Evolutionary conservation across 2,113 vertebrate genomes (phyloP), one percentile per base, ranked within the genome.

Genomic region (Engraulis encrasicolus): DNA sequence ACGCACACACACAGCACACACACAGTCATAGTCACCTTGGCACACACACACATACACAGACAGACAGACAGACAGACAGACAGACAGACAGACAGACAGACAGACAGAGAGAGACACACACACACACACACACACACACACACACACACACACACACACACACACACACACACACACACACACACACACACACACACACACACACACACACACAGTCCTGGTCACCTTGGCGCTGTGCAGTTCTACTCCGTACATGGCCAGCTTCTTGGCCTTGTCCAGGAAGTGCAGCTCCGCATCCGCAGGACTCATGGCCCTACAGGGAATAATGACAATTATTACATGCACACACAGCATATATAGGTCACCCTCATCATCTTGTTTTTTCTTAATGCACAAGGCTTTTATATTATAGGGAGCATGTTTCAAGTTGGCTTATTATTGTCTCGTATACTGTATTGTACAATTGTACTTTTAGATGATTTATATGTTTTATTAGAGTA

Each of bases 161-260:
- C 23, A 74, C 66, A 74, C 66, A 74, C 66, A 74, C 2, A 36
- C 66, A 66, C 23, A 27, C 15, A 3, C 31, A 17, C 58, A 31
- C 23, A 27, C 23, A 31, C 66, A 31, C 14, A 74, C 23, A 34
- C 27, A 3, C 66, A 74, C 31, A 31, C 66, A 74, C 27, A 34
- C 27, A 74, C 66, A 36, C 23, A 2, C 61, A 71, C 27, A 40
- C 23, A 34, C 74, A 40, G 20, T n/a, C 31, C 48, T 37, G 12
- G n/a, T 27, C 95, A 99, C 98, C 98, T 99, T 99, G 54, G 98
- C 98, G 81, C 98, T 98, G 90, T 99, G 98, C 80, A 99, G 96
- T 89, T 99, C 98, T 61, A 99, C 98, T 74, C 98, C 98, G 31
- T 97, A 99, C 98, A 99, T 99, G 7, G 98, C 99, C 0, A 99